A percentile compares a stretch with the other conserved stretches of the same genome.
These are phyloP conservation scores for Thalassophryne amazonica DNA, from an alignment of 2,797 vertebrate species.

Conservation along the genomic window DNA sequence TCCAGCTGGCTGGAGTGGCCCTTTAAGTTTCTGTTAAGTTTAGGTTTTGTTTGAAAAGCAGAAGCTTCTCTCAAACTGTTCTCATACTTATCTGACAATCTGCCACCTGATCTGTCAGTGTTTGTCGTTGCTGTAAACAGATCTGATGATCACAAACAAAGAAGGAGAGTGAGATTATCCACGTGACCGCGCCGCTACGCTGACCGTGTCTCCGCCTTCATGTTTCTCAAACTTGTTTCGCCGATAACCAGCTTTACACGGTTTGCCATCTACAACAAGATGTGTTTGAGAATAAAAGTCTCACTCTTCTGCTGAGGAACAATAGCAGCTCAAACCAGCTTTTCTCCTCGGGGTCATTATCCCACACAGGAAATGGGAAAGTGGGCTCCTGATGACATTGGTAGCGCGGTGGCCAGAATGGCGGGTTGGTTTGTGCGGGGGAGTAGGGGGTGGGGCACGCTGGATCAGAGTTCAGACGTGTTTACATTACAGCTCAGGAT, in stretches of 20 bases:
- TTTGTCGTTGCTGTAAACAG: slow-evolving; percentile 58
- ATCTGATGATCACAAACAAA: slow-evolving; percentile 53
- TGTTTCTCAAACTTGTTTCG: slow-evolving; percentile 14
- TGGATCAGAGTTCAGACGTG: slow-evolving; percentile 82
- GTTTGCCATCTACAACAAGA: slow-evolving; percentile 10
- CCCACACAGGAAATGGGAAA: slow-evolving; percentile 72
- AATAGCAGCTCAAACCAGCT: slow-evolving; percentile 61
- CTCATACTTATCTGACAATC: slow-evolving; percentile 67
- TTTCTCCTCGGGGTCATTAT: slow-evolving; percentile 68
- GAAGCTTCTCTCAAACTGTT: slow-evolving; percentile 52
- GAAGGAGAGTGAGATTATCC: slow-evolving; percentile 33
- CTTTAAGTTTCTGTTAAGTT: too few relatives aligned
- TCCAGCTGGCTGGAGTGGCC: too few relatives aligned
- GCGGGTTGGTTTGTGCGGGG: slow-evolving; percentile 59
- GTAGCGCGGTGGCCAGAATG: slow-evolving; percentile 62
- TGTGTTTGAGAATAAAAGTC: slow-evolving; percentile 18
- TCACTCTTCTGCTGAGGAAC: slow-evolving; percentile 19
- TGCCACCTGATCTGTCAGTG: slow-evolving; percentile 54
- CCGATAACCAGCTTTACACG: neutral
- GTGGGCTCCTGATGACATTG: slow-evolving; percentile 76
- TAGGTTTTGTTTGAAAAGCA: slow-evolving; percentile 19
- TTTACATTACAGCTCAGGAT: slow-evolving; percentile 86
- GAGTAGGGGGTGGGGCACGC: slow-evolving; percentile 28
- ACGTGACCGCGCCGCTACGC: slow-evolving; percentile 7
- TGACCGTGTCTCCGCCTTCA: slow-evolving; percentile 12